Evolutionary conservation across 2,113 vertebrate genomes (phyloP).

Genomic region (Verasper variegatus): DNA sequence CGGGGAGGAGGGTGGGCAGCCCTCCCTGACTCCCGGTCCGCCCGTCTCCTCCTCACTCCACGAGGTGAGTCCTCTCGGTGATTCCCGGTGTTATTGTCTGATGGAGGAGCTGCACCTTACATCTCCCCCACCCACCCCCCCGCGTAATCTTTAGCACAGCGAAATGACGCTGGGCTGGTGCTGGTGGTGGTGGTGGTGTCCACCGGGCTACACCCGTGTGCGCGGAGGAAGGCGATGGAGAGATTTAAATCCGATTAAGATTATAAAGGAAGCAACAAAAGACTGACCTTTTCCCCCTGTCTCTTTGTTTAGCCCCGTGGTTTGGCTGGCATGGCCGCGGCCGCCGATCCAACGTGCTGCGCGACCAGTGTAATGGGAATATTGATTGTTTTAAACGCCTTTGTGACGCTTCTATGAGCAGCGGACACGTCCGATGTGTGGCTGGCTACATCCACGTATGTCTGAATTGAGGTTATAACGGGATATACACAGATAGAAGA

Average conservation of each 20-base stretch:
- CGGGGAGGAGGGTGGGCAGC: neutral
- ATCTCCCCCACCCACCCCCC: constrained; percentile 23
- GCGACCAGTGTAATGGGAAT: constrained; percentile 1
- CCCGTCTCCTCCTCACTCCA: constrained; percentile 65
- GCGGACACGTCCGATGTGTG: constrained; percentile 2
- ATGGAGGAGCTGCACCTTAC: constrained; percentile 66
- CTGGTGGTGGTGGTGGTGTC: constrained; percentile 16
- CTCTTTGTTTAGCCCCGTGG: constrained; percentile 72
- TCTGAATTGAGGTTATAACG: neutral
- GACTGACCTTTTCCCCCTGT: constrained; percentile 54
- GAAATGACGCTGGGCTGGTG: constrained; percentile 27
- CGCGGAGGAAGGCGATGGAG: constrained; percentile 32
- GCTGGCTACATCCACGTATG: neutral
- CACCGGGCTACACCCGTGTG: constrained; percentile 28
- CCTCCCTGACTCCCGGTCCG: constrained; percentile 36
- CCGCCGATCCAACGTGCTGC: constrained; percentile 50
- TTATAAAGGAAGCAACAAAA: constrained; percentile 72
- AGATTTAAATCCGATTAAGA: constrained; percentile 81
- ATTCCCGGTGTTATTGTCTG: constrained; percentile 68
- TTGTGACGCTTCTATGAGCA: constrained; percentile 19
- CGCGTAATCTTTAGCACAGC: constrained; percentile 5
- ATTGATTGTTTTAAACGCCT: constrained; percentile 39
- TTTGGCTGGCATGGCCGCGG: constrained; percentile 40
- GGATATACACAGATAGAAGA: neutral
- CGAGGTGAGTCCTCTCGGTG: constrained; percentile 78